Percentiles rank a stretch among this genome's conserved stretches.
Evolutionary conservation across 2,113 vertebrate species (phyloP).

Genomic region (Gavia stellata): DNA sequence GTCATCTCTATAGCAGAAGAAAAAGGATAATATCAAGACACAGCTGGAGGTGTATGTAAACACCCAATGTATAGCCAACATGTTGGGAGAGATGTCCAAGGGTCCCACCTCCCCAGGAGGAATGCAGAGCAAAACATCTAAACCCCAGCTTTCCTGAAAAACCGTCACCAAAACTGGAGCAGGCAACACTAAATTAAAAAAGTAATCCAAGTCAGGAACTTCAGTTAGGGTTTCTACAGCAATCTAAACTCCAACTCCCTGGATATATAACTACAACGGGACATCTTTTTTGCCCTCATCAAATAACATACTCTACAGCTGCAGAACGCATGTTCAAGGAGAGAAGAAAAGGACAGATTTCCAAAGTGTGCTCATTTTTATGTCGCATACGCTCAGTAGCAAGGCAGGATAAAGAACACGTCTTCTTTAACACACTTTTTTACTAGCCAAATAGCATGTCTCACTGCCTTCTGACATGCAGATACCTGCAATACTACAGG

Average conservation of each 20-base stretch:
- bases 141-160: neutral
- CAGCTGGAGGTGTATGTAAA: neutral
- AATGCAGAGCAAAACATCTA: neutral
- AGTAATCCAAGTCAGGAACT: neutral
- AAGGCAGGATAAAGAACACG: neutral
- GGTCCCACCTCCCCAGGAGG: neutral
- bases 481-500: neutral
- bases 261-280: neutral
- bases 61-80: neutral
- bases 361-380: neutral
- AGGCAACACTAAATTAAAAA: neutral
- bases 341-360: neutral
- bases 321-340: neutral
- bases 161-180: neutral
- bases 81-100: neutral
- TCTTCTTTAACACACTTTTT: neutral
- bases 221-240: neutral
- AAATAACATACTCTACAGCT: neutral
- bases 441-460: neutral
- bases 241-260: neutral
- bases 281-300: neutral
- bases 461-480: neutral
- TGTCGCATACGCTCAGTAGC: neutral
- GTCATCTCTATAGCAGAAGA: slow-evolving; percentile 82
- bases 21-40: neutral